A percentile compares a stretch with the other conserved stretches of the same genome.
Conservation (phyloP, 2,888 invertebrate species). For the Heliconius ismenius region DNA sequence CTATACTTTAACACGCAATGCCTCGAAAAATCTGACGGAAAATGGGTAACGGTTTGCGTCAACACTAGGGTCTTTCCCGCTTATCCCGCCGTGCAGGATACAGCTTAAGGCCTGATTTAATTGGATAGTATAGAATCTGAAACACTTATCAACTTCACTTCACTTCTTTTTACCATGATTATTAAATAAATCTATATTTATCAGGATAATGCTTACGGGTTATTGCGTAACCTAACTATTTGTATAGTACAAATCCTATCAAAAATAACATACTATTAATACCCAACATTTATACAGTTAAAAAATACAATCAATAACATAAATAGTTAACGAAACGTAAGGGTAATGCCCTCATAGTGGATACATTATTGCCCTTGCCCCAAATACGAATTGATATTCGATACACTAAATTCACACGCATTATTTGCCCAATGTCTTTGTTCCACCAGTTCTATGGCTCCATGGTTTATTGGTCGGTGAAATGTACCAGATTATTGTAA, state of each 20-base stretch:
- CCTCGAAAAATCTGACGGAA: no score
- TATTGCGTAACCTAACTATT: neutral
- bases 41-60: no score
- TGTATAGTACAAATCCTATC: neutral
- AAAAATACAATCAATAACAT: conserved; percentile 25
- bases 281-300: neutral
- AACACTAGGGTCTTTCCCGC: no score
- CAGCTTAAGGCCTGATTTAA: no score
- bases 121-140: no score
- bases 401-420: conserved; percentile 77
- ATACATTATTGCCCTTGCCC: conserved; percentile 56
- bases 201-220: no score
- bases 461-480: conserved; percentile 47
- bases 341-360: conserved; percentile 51
- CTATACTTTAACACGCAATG: no score
- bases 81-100: no score
- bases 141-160: no score
- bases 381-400: conserved; percentile 75
- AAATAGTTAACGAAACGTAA: conserved; percentile 44
- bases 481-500: conserved; percentile 35
- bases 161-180: no score
- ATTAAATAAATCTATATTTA: no score
- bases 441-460: conserved; percentile 45
- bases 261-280: neutral
- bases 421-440: conserved; percentile 67